These are phyloP conservation scores for Rhamphomyia laevipes DNA, from an alignment of 2,888 invertebrate genomes.

Conservation along the genomic window DNA sequence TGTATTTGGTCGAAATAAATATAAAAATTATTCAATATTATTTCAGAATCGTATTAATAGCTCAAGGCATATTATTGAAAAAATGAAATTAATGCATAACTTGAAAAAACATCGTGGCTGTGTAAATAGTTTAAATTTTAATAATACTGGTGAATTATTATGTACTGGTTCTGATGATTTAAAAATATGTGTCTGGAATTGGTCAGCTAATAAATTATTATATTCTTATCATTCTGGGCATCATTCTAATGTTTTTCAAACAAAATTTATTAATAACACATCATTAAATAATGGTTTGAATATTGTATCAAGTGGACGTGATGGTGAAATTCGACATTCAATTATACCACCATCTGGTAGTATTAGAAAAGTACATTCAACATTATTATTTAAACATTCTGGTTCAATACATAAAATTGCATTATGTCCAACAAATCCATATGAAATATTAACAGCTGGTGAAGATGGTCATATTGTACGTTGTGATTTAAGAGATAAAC, in stretches of 20 bases:
- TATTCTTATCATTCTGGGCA: slow-evolving; percentile 70
- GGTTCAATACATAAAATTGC: slow-evolving; percentile 80
- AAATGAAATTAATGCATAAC: slow-evolving; percentile 64
- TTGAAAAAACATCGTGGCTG: slow-evolving; percentile 76
- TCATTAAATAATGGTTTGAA: slow-evolving; percentile 52
- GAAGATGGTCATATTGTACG: slow-evolving; percentile 76
- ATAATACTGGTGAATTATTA: slow-evolving; percentile 52
- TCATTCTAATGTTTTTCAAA: slow-evolving; percentile 78
- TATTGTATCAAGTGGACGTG: slow-evolving; percentile 78
- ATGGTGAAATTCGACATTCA: slow-evolving; percentile 66
- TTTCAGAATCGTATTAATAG: slow-evolving; percentile 67
- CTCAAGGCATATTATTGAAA: slow-evolving; percentile 69
- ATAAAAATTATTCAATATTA: slow-evolving; percentile 14
- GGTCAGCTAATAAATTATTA: slow-evolving; percentile 57
- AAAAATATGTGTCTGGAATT: slow-evolving; percentile 80
- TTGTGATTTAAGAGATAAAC: slow-evolving; percentile 61
- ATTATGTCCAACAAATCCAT: slow-evolving; percentile 60
- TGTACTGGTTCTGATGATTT: slow-evolving; percentile 89
- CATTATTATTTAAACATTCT: slow-evolving; percentile 53
- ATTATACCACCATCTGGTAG: slow-evolving; percentile 47
- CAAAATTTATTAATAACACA: slow-evolving; percentile 72
- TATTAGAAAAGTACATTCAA: slow-evolving; percentile 20
- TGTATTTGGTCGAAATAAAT: slow-evolving; percentile 13
- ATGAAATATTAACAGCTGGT: slow-evolving; percentile 71
- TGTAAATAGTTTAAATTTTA: slow-evolving; percentile 88